These are phyloP conservation scores for Beaufortia kweichowensis DNA, from an alignment of 2,113 vertebrate species.

Conservation along the genomic window DNA sequence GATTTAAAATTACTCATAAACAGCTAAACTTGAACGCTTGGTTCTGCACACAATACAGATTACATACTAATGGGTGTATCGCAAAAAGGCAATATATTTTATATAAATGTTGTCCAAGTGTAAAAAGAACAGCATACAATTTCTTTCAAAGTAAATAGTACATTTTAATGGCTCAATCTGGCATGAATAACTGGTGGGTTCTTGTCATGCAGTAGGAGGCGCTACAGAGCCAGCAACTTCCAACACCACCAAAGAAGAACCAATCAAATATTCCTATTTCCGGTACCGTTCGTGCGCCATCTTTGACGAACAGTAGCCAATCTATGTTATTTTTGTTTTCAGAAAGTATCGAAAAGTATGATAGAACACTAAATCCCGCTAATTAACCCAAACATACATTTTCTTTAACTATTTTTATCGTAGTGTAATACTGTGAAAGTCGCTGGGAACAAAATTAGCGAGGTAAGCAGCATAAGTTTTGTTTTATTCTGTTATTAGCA, in stretches of 20 bases:
- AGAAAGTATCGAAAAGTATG: constrained; percentile 40
- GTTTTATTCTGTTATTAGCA: constrained; percentile 26
- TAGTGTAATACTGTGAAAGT: neutral
- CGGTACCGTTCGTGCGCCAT: constrained; percentile 48
- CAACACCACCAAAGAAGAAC: constrained; percentile 25
- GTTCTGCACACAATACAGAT: no score
- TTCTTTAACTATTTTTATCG: neutral
- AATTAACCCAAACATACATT: neutral
- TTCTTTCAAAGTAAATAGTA: neutral
- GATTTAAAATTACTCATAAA: no score
- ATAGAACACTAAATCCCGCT: constrained; percentile 12
- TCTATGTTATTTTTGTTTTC: constrained; percentile 34
- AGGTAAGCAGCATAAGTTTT: constrained; percentile 12
- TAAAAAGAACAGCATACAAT: neutral
- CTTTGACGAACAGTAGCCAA: constrained; percentile 19
- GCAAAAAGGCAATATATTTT: no score
- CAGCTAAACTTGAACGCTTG: no score
- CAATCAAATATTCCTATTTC: constrained; percentile 44
- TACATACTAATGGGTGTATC: no score
- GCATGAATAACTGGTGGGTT: no score
- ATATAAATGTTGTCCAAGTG: no score
- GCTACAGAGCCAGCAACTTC: neutral
- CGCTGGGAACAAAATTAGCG: neutral
- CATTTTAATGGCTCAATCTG: no score
- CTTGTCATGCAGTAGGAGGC: neutral